A percentile compares a stretch with the other conserved stretches of the same genome.
phyloP scores from a whole-genome alignment of 2,888 invertebrate species.

The Hybos culiciformis region DNA sequence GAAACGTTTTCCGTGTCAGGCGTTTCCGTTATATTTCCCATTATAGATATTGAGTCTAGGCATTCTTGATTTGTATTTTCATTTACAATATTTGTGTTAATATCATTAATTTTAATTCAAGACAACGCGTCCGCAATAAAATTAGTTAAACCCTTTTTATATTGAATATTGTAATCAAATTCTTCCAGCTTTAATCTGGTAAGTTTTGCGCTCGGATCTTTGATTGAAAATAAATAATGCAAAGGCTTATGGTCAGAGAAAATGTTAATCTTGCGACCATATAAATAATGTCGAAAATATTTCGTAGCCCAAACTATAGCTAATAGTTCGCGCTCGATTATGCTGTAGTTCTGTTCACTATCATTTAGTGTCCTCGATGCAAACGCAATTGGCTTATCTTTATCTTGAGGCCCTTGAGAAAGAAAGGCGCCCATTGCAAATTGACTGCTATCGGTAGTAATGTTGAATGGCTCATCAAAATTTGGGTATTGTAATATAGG shows the following conservation, averaged over 20 bases:
- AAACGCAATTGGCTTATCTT: conserved; percentile 17
- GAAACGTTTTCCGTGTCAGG: too few species aligned
- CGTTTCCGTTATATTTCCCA: too few species aligned
- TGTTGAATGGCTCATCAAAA: conserved; percentile 7
- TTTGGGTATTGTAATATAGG: not conserved
- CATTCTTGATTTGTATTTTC: not conserved
- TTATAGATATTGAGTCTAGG: too few species aligned
- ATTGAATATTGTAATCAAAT: conserved; percentile 17
- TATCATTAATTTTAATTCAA: conserved; percentile 1
- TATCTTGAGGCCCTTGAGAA: conserved; percentile 14
- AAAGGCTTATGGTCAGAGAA: conserved; percentile 30
- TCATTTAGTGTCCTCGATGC: conserved; percentile 18
- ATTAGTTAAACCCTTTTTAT: conserved; percentile 14
- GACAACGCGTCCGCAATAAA: conserved; percentile 12
- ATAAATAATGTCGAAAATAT: conserved; percentile 26
- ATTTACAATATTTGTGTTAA: not conserved
- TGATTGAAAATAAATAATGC: conserved; percentile 25
- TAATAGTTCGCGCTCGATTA: conserved; percentile 25
- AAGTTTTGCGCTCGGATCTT: conserved; percentile 26
- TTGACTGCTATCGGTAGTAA: conserved; percentile 22
- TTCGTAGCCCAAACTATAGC: conserved; percentile 24
- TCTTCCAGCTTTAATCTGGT: conserved; percentile 20
- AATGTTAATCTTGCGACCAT: conserved; percentile 25
- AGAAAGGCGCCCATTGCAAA: conserved; percentile 19
- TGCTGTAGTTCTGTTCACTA: conserved; percentile 18